Conservation (phyloP, 2,888 invertebrate species). For the Erannis defoliaria region DNA sequence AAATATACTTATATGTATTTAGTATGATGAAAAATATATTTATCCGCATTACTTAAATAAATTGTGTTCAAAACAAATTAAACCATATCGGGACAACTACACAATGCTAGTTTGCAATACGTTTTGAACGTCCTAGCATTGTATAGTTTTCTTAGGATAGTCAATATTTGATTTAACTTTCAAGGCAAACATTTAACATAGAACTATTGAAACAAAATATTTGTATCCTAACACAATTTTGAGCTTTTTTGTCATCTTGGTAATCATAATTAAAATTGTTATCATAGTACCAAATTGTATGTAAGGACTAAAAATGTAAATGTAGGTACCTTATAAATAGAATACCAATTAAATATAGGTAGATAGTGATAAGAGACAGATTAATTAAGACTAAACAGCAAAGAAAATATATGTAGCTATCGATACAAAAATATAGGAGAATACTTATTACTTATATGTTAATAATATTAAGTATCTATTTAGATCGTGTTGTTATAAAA, state of each 20-base stretch:
- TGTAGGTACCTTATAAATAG: conserved; percentile 49
- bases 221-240: conserved; percentile 4
- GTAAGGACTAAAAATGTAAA: conserved; percentile 49
- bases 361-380: conserved; percentile 48
- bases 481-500: not conserved
- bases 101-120: too few species aligned
- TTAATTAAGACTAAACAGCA: conserved; percentile 52
- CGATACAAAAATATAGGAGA: conserved; percentile 44
- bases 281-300: conserved; percentile 32
- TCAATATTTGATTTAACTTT: too few species aligned
- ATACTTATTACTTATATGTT: conserved; percentile 22
- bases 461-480: conserved; percentile 17
- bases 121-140: too few species aligned
- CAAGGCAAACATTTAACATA: too few species aligned
- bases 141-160: too few species aligned
- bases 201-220: too few species aligned
- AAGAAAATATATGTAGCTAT: conserved; percentile 34
- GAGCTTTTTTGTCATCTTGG: conserved; percentile 52
- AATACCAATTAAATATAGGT: conserved; percentile 50
- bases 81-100: too few species aligned
- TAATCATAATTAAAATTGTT: too few species aligned
- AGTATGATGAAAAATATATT: too few species aligned
- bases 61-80: too few species aligned
- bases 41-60: too few species aligned
- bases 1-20: too few species aligned